phyloP scores from a whole-genome alignment of 35 echinoderm and acorn worm genomes.

The Eucidaris tribuloides region DNA sequence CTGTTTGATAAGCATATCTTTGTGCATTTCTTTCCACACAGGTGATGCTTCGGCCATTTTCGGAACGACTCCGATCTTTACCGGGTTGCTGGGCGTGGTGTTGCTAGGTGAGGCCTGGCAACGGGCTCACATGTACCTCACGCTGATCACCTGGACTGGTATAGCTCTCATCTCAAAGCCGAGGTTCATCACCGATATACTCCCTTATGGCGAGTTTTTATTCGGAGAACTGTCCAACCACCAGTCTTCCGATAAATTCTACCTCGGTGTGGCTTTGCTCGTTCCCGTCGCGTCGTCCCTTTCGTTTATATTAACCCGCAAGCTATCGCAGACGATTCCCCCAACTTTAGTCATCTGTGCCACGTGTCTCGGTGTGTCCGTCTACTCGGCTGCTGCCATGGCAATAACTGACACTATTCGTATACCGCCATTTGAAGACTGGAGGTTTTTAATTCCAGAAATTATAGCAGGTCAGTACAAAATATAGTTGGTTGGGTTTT shows the following conservation, averaged over 20 bases:
- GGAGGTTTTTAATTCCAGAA: conserved; percentile 12
- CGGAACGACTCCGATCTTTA: neutral
- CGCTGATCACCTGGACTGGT: conserved; percentile 4
- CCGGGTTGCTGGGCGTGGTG: neutral
- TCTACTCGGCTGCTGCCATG: conserved; percentile 4
- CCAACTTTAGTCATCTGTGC: neutral
- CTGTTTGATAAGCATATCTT: too few relatives aligned
- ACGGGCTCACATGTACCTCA: conserved; percentile 10
- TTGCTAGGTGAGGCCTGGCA: conserved; percentile 25
- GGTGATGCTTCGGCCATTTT: conserved; percentile 22
- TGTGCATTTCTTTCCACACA: neutral
- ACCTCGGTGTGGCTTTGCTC: neutral
- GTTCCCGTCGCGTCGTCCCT: neutral
- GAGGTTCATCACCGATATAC: neutral
- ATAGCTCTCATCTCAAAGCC: conserved; percentile 16
- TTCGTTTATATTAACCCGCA: neutral
- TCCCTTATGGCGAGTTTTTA: too few relatives aligned
- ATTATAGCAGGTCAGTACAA: neutral
- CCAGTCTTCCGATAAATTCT: neutral
- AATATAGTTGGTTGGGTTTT: too few relatives aligned
- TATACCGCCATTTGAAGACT: neutral
- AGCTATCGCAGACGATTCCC: neutral
- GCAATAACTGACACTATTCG: neutral
- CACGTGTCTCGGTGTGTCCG: neutral
- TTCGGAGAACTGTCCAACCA: neutral